These are phyloP conservation scores for Riptortus pedestris DNA, from an alignment of 1,140 invertebrate species.

Conservation along the genomic window DNA sequence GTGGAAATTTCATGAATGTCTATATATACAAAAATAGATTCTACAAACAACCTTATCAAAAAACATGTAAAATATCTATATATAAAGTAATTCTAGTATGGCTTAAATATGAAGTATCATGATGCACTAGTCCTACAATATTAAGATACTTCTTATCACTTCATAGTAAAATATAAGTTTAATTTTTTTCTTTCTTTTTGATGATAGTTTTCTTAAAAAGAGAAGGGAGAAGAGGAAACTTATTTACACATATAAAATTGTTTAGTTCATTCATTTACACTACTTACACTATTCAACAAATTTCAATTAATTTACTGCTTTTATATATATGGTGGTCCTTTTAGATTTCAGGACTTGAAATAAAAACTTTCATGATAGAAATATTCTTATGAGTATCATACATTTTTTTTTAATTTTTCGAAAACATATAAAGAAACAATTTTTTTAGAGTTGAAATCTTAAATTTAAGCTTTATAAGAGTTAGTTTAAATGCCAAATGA, in stretches of 20 bases:
- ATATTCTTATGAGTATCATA: too few relatives aligned
- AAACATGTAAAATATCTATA: slow-evolving; percentile 4
- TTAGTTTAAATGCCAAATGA: too few relatives aligned
- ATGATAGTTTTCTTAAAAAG: too few relatives aligned
- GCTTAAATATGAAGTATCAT: not conserved
- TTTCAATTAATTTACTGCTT: not conserved
- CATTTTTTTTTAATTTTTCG: too few relatives aligned
- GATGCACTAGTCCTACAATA: not conserved
- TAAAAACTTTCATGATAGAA: too few relatives aligned
- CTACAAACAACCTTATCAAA: slow-evolving; percentile 4
- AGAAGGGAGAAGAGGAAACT: not conserved
- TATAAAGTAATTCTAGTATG: slow-evolving; percentile 1
- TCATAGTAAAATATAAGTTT: slow-evolving; percentile 3
- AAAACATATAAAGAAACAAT: too few relatives aligned
- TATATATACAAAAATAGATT: slow-evolving; percentile 9
- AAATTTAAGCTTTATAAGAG: too few relatives aligned
- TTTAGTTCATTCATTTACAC: not conserved
- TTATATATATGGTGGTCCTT: not conserved
- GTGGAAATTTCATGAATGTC: not conserved
- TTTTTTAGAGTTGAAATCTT: too few relatives aligned
- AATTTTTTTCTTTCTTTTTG: too few relatives aligned
- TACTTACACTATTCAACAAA: not conserved
- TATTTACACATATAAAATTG: not conserved
- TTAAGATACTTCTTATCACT: not conserved
- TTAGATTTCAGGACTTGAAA: too few relatives aligned